Evolutionary conservation across 2,888 invertebrate genomes (phyloP).

Genomic region (Darwinula stevensoni): DNA sequence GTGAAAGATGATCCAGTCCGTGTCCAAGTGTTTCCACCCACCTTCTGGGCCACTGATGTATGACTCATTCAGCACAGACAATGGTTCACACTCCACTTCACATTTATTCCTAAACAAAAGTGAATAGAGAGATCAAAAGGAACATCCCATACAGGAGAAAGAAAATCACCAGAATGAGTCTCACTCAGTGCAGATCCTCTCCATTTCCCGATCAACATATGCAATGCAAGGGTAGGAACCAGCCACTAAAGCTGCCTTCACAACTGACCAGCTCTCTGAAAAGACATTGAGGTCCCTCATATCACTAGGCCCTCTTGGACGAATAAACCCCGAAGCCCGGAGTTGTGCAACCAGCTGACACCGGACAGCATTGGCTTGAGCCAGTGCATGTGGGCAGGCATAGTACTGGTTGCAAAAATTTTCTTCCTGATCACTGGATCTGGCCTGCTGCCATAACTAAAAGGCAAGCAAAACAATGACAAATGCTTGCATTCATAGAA

Average conservation of each 20-base stretch:
- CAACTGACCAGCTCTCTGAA: constrained; percentile 59
- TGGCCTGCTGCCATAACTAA: constrained; percentile 19
- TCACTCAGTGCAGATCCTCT: constrained; percentile 30
- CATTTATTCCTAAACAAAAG: constrained; percentile 24
- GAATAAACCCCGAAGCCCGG: constrained; percentile 34
- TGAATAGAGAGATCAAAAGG: constrained; percentile 1
- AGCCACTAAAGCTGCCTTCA: constrained; percentile 60
- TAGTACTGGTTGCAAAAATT: constrained; percentile 43
- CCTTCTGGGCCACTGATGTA: too few species aligned
- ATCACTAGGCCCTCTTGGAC: constrained; percentile 21
- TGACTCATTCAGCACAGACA: constrained; percentile 27
- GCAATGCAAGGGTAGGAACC: constrained; percentile 74
- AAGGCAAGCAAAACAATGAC: constrained; percentile 7
- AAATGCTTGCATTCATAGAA: too few species aligned
- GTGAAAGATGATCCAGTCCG: too few species aligned
- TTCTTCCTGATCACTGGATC: constrained; percentile 27
- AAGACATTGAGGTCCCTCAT: constrained; percentile 51
- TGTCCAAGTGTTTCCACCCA: too few species aligned
- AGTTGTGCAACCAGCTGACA: constrained; percentile 53
- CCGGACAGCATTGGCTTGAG: constrained; percentile 57
- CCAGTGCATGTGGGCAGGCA: constrained; percentile 52
- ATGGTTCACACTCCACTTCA: constrained; percentile 28
- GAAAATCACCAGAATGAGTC: too few species aligned
- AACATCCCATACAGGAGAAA: too few species aligned
- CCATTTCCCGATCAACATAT: constrained; percentile 30